Evolutionary conservation across 2,797 vertebrate genomes (phyloP), one percentile per base, ranked within the genome.

Genomic region (Ctenopoma multispine): DNA sequence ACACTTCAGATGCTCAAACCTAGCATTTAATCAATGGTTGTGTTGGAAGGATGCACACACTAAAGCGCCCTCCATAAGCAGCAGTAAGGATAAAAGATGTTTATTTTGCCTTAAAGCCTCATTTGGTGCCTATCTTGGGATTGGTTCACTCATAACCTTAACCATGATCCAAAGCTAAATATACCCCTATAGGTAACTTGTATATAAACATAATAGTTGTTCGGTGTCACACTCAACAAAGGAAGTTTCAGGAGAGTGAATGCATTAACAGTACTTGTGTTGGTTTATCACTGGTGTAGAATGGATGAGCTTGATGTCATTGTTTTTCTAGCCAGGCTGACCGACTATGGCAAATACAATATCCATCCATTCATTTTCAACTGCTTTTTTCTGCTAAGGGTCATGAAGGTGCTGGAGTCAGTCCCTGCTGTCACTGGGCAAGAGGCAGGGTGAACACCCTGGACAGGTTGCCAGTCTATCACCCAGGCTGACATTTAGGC

Each of bases 121-220:
- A 70, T 29, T 36, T 15, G 31, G 4, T 24, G 10, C 38, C 29
- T 72, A 27, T 50, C 49, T 13, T 20, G 15, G n/a, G 31, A 49
- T 59, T 17, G 18, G 40, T 21, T 11, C 10, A 59, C 18, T 54
- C 13, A 8, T 53, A 63, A 75, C 53, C 24, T 4, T 9, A 17
- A 51, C 18, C 34, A 13, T 29, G 61, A 57, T 46, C 47, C 47
- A 57, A 36, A 51, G 47, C 23, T 50, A 7, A 66, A 49, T 44
- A 56, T 20, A 41, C 64, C 31, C 20, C 50, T 29, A 24, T 49
- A 29, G 31, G 17, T 31, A 44, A 57, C 27, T 15, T 49, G 1
- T 11, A 21, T 21, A 20, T 53, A n/a, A 48, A 40, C 34, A 38
- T 29, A 44, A 24, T 13, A 24, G 34, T 50, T 47, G 44, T 41